Percentiles rank a stretch among this genome's conserved stretches.
These are phyloP conservation scores for Urocyon cinereoargenteus DNA, from an alignment of 2,797 vertebrate genomes.

Conservation along the genomic window DNA sequence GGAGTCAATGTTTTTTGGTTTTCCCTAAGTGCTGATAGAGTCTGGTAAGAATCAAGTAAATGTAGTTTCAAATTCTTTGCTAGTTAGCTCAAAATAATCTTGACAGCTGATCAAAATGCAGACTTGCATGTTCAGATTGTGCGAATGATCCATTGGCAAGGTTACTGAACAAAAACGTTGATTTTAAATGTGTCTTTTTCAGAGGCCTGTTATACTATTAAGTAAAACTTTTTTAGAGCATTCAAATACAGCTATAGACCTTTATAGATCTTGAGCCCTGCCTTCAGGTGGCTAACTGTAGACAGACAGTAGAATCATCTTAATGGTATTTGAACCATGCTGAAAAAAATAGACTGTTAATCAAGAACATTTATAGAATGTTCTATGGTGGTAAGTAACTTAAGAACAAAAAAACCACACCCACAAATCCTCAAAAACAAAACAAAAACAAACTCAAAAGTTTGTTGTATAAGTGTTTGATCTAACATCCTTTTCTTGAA, in stretches of 20 bases:
- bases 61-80: conserved; percentile 1
- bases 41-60: conserved; percentile 50
- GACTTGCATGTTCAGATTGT: conserved; percentile 31
- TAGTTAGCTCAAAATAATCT: neutral
- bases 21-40: neutral
- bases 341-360: neutral
- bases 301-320: neutral
- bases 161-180: neutral
- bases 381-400: neutral
- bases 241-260: neutral
- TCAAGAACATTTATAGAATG: neutral
- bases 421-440: neutral
- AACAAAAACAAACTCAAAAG: neutral
- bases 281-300: conserved; percentile 22
- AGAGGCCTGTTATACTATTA: neutral
- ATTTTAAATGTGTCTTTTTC: neutral
- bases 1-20: neutral
- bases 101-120: conserved; percentile 46
- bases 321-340: neutral
- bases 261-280: neutral
- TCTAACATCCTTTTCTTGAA: conserved; percentile 17
- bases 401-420: neutral
- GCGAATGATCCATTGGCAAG: conserved; percentile 19
- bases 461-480: neutral
- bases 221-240: neutral